Evolutionary conservation across 1,140 invertebrate genomes (phyloP), one percentile per base, ranked within the genome.

Genomic region (Bombus terrestris): DNA sequence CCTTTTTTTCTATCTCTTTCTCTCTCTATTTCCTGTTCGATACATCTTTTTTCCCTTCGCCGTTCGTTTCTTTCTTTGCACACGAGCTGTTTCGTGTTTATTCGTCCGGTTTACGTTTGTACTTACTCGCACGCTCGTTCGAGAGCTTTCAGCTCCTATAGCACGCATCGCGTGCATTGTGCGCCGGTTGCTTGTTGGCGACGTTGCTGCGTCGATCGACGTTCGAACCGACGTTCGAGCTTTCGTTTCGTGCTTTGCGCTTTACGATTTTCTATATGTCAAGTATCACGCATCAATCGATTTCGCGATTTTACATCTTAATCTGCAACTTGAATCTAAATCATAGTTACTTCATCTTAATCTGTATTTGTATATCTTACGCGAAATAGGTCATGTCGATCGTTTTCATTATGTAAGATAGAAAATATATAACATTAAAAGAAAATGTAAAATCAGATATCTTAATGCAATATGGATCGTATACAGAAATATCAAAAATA

Each of bases 51-150:
- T 66, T 25, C 1, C 0, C 5, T 22, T 28, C 18, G 2, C 4
- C 25, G 3, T 18, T 59, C 32, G 22, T 25, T 25, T 53, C 28
- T 15, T 28, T 76, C 10, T 73, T 62, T 39, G 22, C 15, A 32
- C 32, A 18, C 28, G 0, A 47, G 72, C 32, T 5, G 59, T 66
- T 75, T 62, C 59, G 39, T 53, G 59, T 75, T 75, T 82, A 62
- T 64, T 66, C 18, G 73, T 64, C 68, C 37, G 53, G n/a, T 32
- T 62, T 35, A 32, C 15, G 32, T 66, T 68, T 18, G 39, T 39
- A 43, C n/a, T 64, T 75, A 39, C 53, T 76, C 35, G 74, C 74
- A 59, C 39, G n/a, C 32, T 68, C 25, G 41, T 22, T 79, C 32
- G 13, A 9, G 32, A 13, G 32, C n/a, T 43, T n/a, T 39, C 37